Evolutionary conservation across 2,797 vertebrate genomes (phyloP).

Genomic region (Gymnothorax javanicus): DNA sequence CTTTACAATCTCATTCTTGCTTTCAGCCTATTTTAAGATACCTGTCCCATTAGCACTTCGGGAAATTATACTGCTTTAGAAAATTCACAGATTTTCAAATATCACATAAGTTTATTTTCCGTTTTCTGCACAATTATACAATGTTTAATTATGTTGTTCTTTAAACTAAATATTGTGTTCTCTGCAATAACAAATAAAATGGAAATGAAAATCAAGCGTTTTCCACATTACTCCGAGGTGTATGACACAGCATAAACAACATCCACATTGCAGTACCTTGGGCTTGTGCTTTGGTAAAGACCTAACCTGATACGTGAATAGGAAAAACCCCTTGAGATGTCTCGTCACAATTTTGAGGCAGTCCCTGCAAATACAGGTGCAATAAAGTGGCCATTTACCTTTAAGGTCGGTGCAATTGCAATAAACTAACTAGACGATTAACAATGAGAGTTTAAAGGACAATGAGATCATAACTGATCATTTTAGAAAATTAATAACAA

Average conservation of each 20-base stretch:
- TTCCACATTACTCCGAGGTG: neutral
- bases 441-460: too few relatives aligned
- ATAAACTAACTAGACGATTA: too few relatives aligned
- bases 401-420: too few relatives aligned
- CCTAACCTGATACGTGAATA: neutral
- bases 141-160: neutral
- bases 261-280: neutral
- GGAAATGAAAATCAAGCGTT: neutral
- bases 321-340: too few relatives aligned
- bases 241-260: neutral
- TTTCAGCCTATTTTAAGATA: neutral
- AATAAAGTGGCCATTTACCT: too few relatives aligned
- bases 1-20: neutral
- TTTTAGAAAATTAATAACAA: too few relatives aligned
- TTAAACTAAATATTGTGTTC: neutral
- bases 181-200: too few relatives aligned
- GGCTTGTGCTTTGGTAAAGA: neutral
- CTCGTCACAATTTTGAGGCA: too few relatives aligned
- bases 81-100: neutral
- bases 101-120: neutral
- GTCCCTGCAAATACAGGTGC: too few relatives aligned
- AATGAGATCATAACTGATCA: too few relatives aligned
- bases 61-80: neutral
- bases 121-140: neutral
- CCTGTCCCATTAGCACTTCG: neutral